Conservation (phyloP, 1,140 invertebrate genomes). For the Bilobella aurantiaca region DNA sequence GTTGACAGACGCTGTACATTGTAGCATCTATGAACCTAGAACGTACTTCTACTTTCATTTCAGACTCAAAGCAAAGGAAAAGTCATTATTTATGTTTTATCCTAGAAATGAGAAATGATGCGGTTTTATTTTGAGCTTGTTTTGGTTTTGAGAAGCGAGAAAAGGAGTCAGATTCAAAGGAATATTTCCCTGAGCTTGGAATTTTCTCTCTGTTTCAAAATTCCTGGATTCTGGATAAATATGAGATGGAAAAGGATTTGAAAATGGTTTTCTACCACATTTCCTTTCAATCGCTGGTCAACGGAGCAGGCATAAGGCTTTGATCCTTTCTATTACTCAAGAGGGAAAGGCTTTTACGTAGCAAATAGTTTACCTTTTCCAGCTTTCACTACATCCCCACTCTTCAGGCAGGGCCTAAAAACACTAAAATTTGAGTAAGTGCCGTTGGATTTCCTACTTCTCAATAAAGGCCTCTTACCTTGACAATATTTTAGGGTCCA, state of each 20-base stretch:
- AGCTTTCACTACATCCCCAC: not conserved
- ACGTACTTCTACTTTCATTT: too few species aligned
- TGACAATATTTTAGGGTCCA: too few species aligned
- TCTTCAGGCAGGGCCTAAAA: too few species aligned
- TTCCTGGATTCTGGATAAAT: not conserved
- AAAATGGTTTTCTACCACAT: slow-evolving; percentile 13
- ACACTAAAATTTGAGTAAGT: too few species aligned
- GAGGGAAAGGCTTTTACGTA: too few species aligned
- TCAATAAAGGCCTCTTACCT: too few species aligned
- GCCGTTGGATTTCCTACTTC: too few species aligned
- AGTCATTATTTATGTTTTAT: not conserved
- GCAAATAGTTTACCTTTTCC: not conserved
- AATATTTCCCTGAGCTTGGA: not conserved
- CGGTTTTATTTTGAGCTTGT: too few species aligned
- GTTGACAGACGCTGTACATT: too few species aligned
- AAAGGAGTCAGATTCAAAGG: not conserved
- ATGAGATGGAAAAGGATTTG: not conserved
- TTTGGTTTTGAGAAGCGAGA: too few species aligned
- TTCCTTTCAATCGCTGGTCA: slow-evolving; percentile 13
- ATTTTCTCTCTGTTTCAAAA: not conserved
- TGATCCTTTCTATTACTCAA: not conserved
- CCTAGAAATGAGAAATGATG: too few species aligned
- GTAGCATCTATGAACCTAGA: too few species aligned
- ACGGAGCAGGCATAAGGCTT: slow-evolving; percentile 9
- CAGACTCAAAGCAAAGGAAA: not conserved